Percentiles rank a stretch among this genome's conserved stretches.
Evolutionary conservation across 2,113 vertebrate species (phyloP).

Genomic region (Psilopsiagon aymara): DNA sequence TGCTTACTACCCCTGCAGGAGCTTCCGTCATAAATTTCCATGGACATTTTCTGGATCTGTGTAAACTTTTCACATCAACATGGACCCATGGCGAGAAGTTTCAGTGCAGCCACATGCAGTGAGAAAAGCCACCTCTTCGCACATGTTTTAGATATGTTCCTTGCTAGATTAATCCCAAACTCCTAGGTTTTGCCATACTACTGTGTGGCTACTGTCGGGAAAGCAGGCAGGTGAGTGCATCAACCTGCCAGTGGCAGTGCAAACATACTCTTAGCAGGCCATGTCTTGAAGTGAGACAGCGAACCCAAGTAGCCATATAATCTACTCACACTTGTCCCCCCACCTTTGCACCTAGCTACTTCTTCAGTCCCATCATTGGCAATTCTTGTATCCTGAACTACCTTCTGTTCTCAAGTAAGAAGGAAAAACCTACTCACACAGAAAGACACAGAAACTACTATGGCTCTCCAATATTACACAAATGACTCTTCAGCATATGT

Average conservation of each 20-base stretch:
- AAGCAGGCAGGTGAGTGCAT: not conserved
- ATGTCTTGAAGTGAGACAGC: not conserved
- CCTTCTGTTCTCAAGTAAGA: not conserved
- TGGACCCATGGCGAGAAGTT: accelerated
- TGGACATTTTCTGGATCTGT: not conserved
- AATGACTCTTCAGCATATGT: not conserved
- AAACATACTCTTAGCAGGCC: not conserved
- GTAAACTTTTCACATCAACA: not conserved
- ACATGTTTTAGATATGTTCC: not conserved
- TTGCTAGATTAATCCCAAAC: not conserved
- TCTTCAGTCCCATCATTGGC: not conserved
- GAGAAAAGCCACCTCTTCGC: not conserved
- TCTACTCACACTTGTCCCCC: not conserved
- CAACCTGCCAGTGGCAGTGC: not conserved
- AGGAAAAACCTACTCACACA: not conserved
- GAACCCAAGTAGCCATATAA: not conserved
- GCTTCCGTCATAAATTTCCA: not conserved
- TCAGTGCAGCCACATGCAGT: not conserved
- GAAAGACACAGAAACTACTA: not conserved
- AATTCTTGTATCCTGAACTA: not conserved
- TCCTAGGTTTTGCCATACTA: not conserved
- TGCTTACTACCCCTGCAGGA: not conserved
- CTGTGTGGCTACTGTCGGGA: not conserved
- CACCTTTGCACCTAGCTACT: not conserved
- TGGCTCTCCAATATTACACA: not conserved